Conservation (phyloP, 2,888 invertebrate genomes). For the Tolmerus cingulatus region DNA sequence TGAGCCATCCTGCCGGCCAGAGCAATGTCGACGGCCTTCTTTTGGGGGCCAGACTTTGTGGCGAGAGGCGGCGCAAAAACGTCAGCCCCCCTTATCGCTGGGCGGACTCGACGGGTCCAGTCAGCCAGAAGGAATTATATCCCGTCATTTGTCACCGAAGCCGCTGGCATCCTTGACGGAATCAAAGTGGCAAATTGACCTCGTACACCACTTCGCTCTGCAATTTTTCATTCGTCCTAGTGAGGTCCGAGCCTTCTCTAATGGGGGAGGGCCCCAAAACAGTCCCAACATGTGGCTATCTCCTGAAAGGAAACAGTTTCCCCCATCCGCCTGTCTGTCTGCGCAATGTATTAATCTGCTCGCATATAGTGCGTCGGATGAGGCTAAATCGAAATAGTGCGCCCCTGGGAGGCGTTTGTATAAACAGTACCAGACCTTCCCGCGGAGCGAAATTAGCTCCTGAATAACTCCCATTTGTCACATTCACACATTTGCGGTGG, state of each 20-base stretch:
- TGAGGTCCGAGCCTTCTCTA: background rate
- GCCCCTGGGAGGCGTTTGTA: background rate
- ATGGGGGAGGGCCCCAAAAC: background rate
- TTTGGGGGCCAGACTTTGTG: background rate
- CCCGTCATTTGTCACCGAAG: conserved; percentile 17
- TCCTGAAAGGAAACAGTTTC: background rate
- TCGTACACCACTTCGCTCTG: background rate
- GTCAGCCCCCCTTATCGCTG: background rate
- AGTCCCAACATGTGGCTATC: background rate
- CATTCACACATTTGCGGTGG: conserved; percentile 10
- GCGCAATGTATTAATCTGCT: background rate
- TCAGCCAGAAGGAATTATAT: background rate
- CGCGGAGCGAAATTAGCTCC: background rate
- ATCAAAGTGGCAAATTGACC: conserved; percentile 33
- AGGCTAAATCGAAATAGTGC: background rate
- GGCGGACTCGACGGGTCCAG: background rate
- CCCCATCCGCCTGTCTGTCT: background rate
- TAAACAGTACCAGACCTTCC: background rate
- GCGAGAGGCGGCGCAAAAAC: background rate
- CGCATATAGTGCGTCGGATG: background rate
- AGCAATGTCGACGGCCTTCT: background rate
- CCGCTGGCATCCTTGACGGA: conserved; percentile 7
- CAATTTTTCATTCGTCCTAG: background rate
- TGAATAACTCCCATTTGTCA: conserved; percentile 7
- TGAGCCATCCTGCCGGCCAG: background rate